Conservation (phyloP, 1,140 invertebrate species). For the Akabosia matsudoensis region DNA sequence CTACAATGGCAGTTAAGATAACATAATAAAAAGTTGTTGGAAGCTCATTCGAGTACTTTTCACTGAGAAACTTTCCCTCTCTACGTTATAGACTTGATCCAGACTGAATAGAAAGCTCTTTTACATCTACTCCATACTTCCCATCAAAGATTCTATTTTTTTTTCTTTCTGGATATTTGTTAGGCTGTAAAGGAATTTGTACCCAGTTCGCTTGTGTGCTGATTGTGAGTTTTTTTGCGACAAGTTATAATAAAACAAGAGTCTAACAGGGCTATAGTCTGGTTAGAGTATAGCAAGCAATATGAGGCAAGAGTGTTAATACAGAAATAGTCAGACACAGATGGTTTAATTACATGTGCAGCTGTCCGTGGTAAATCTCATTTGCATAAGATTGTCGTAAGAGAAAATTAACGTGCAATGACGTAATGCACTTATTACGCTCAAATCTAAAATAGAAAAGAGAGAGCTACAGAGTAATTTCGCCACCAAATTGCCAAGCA, state of each 20-base stretch:
- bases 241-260: too few relatives aligned
- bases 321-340: neutral
- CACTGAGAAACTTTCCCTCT: neutral
- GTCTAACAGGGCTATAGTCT: too few relatives aligned
- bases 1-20: neutral
- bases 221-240: too few relatives aligned
- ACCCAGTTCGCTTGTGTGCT: too few relatives aligned
- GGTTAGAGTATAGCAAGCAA: neutral
- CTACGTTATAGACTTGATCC: neutral
- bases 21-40: conserved; percentile 3
- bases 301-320: neutral
- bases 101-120: too few relatives aligned
- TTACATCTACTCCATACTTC: too few relatives aligned
- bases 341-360: neutral
- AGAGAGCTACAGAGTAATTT: too few relatives aligned
- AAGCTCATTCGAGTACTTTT: neutral
- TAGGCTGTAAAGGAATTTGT: too few relatives aligned
- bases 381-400: neutral
- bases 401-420: neutral
- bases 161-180: too few relatives aligned
- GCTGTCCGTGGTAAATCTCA: neutral
- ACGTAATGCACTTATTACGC: neutral
- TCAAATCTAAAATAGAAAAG: neutral
- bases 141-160: too few relatives aligned
- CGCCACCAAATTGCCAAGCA: too few relatives aligned